Evolutionary conservation across 37 sponge, comb jelly and placozoan species (phyloP).

Genomic region (Geodia barretti): DNA sequence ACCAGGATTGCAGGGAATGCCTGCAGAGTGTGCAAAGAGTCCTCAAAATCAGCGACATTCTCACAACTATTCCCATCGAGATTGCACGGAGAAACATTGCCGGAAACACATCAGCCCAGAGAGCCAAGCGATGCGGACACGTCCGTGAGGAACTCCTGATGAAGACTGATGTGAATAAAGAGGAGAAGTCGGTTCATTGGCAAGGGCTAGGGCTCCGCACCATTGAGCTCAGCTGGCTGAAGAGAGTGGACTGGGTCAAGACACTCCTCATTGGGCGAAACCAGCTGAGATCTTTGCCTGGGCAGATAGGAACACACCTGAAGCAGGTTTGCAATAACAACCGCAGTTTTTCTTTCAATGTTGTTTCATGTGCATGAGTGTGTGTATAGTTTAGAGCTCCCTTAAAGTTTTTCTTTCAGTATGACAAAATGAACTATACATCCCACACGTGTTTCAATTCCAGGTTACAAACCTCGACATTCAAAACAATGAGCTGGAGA

Average conservation of each 20-base stretch:
- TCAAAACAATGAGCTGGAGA: constrained; percentile 46
- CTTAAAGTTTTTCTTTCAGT: too few relatives aligned
- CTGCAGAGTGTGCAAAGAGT: neutral
- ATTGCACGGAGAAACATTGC: constrained; percentile 26
- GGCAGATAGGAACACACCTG: constrained; percentile 32
- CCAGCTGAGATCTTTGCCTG: constrained; percentile 41
- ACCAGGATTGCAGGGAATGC: neutral
- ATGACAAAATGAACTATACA: too few relatives aligned
- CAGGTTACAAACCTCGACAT: constrained; percentile 46
- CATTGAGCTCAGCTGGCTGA: constrained; percentile 32
- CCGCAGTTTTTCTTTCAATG: neutral
- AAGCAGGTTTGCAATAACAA: constrained; percentile 2
- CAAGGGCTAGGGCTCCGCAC: constrained; percentile 44
- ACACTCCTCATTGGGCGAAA: constrained; percentile 44
- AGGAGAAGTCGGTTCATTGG: constrained; percentile 39
- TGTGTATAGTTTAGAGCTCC: too few relatives aligned
- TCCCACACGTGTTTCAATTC: neutral
- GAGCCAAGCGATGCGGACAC: neutral
- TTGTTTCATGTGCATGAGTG: neutral
- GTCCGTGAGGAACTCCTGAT: constrained; percentile 55
- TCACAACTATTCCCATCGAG: constrained; percentile 29
- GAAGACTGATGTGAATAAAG: constrained; percentile 44
- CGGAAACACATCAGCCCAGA: neutral
- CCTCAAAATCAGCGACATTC: neutral
- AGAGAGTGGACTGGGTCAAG: constrained; percentile 25